phyloP scores from a whole-genome alignment of 2,113 vertebrate genomes.

The Phylloscopus whistleri region DNA sequence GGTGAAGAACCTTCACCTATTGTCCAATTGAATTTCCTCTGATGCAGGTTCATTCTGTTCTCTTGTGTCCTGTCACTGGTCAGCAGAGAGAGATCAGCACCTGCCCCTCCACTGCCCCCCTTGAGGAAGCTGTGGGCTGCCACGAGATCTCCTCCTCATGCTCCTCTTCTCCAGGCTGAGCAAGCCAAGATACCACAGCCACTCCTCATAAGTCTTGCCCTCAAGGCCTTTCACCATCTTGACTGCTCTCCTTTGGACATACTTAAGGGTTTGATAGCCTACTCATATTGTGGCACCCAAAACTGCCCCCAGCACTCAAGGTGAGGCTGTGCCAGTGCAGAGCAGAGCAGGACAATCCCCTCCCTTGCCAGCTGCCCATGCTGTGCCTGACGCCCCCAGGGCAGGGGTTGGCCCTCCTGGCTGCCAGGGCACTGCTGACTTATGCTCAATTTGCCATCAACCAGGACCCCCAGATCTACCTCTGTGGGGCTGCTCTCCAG shows the following conservation, averaged over 20 bases:
- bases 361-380: rapidly evolving
- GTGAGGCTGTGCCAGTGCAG: rapidly evolving
- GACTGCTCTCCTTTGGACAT: not conserved
- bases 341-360: not conserved
- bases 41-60: not conserved
- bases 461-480: not conserved
- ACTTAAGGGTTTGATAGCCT: not conserved
- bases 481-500: not conserved
- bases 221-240: not conserved
- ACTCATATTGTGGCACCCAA: not conserved
- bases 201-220: not conserved
- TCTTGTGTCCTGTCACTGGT: rapidly evolving
- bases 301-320: rapidly evolving
- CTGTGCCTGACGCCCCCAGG: not conserved
- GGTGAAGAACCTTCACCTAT: not conserved
- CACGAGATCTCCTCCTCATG: not conserved
- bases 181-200: not conserved
- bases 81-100: not conserved
- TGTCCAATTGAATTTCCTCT: not conserved
- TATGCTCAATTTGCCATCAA: rapidly evolving
- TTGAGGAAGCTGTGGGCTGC: not conserved
- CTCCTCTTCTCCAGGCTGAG: not conserved
- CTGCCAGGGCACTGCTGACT: not conserved
- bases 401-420: rapidly evolving
- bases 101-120: rapidly evolving